Evolutionary conservation across 2,797 vertebrate species (phyloP).

Genomic region (Leuciscus waleckii): DNA sequence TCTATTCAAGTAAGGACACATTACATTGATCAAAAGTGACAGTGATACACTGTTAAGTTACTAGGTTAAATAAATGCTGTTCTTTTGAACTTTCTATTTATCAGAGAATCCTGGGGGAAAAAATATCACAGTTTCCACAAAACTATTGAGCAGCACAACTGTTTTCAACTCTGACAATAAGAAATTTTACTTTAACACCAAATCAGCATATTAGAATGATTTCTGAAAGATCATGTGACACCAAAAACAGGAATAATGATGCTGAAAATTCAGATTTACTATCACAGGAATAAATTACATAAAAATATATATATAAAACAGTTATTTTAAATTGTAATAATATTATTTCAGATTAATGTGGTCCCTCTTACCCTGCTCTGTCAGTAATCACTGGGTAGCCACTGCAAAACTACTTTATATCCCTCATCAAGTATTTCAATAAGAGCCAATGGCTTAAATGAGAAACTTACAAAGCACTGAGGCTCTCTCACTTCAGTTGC

Average conservation of each 20-base stretch:
- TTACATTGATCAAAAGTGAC: neutral
- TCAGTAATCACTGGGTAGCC: conserved; percentile 4
- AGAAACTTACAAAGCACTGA: conserved; percentile 20
- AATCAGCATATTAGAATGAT: too few species aligned
- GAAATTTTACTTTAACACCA: neutral
- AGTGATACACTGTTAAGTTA: neutral
- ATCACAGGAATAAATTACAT: neutral
- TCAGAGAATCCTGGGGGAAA: too few species aligned
- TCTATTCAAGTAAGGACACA: neutral
- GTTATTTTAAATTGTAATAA: neutral
- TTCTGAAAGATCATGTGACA: neutral
- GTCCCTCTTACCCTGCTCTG: neutral
- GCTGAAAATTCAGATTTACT: neutral
- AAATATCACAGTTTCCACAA: too few species aligned
- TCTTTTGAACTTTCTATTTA: neutral
- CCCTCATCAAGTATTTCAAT: conserved; percentile 20
- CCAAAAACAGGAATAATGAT: neutral
- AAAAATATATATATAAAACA: neutral
- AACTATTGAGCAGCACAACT: too few species aligned
- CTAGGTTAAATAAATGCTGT: neutral
- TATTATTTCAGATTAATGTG: neutral
- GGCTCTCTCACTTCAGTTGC: conserved; percentile 42
- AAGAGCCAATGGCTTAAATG: conserved; percentile 2
- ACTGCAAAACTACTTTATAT: conserved; percentile 13
- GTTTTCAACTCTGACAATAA: neutral